phyloP scores from a whole-genome alignment of 2,113 vertebrate species.

The Clupea harengus region DNA sequence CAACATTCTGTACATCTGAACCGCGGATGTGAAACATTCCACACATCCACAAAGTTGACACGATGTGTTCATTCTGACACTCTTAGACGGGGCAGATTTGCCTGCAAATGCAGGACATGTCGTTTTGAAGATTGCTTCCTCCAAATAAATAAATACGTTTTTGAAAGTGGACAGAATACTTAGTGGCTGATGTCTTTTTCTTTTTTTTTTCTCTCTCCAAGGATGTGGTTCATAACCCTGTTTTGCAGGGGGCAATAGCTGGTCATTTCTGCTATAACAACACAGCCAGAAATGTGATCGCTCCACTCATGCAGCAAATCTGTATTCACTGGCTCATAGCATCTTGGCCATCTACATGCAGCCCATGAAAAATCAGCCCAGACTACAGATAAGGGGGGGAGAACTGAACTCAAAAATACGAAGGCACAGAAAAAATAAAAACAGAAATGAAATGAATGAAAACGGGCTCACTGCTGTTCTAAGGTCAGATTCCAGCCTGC shows the following conservation, averaged over 20 bases:
- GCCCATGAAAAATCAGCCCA: neutral
- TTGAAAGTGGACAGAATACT: neutral
- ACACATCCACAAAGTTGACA: neutral
- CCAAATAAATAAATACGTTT: constrained; percentile 1
- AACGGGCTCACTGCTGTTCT: constrained; percentile 4
- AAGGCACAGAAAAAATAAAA: neutral
- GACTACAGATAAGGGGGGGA: neutral
- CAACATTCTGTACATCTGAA: neutral
- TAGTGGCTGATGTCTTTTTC: constrained; percentile 23
- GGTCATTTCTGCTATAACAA: constrained; percentile 37
- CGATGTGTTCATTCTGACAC: neutral
- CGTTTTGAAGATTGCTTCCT: neutral
- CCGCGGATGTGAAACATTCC: neutral
- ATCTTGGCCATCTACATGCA: constrained; percentile 30
- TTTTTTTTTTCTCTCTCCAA: neutral
- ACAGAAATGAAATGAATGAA: neutral
- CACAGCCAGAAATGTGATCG: constrained; percentile 1
- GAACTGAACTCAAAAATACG: neutral
- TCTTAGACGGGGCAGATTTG: neutral
- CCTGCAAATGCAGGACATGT: neutral
- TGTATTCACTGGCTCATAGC: constrained; percentile 26
- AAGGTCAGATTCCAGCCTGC: neutral
- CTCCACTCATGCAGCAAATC: constrained; percentile 42
- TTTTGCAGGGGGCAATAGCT: constrained; percentile 38
- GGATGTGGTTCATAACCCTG: constrained; percentile 32